Evolutionary conservation across 2,888 invertebrate species (phyloP).

Genomic region (Aphelenchoides bicaudatus): DNA sequence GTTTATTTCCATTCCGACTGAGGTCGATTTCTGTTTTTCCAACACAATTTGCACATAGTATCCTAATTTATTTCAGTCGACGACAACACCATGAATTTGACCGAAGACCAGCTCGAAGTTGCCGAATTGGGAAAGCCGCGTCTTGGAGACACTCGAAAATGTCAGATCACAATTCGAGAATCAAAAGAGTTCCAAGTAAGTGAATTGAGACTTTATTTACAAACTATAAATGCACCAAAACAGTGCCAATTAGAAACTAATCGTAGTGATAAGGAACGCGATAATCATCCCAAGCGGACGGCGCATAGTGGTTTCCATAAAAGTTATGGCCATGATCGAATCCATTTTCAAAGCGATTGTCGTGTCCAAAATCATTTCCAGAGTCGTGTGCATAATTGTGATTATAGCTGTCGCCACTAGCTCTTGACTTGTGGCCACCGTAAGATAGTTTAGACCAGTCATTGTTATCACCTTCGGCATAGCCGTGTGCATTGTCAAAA

Average conservation of each 20-base stretch:
- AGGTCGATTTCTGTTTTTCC: too few relatives aligned
- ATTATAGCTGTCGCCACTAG: conserved; percentile 30
- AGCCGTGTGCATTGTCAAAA: conserved; percentile 23
- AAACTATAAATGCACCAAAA: background rate
- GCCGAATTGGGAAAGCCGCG: conserved; percentile 78
- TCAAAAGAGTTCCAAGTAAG: conserved; percentile 95
- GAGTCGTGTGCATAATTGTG: conserved; percentile 24
- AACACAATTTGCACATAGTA: too few relatives aligned
- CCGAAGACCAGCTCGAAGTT: conserved; percentile 62
- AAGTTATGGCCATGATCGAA: conserved; percentile 11
- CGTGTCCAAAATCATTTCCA: conserved; percentile 16
- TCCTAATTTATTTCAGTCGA: conserved; percentile 34
- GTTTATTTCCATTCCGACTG: too few relatives aligned
- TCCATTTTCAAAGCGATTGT: conserved; percentile 9
- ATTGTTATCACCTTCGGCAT: conserved; percentile 30
- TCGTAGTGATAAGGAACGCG: too few relatives aligned
- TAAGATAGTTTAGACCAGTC: conserved; percentile 37
- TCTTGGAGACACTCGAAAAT: conserved; percentile 79
- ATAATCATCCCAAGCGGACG: background rate
- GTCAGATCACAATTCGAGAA: conserved; percentile 87
- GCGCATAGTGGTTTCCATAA: background rate
- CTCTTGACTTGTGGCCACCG: conserved; percentile 28
- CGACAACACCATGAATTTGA: conserved; percentile 43
- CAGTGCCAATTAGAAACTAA: too few relatives aligned
- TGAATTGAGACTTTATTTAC: background rate